A percentile compares a stretch with the other conserved stretches of the same genome.
Conservation (phyloP, 2,888 invertebrate species). For the Nysson spinosus region DNA sequence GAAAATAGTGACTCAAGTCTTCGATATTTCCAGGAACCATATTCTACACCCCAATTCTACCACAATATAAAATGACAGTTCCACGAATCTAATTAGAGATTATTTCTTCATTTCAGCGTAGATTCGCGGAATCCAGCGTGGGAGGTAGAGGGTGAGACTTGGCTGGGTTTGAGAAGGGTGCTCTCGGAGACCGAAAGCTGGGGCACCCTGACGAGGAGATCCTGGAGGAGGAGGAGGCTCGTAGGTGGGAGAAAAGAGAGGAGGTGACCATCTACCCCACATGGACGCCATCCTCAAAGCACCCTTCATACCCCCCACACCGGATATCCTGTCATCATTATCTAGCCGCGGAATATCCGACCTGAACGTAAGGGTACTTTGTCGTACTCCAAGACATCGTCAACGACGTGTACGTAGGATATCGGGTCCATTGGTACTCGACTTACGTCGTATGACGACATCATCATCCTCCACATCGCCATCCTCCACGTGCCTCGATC, state of each 20-base stretch:
- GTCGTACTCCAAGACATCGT: conserved; percentile 28
- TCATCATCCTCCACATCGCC: conserved; percentile 20
- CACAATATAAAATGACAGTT: too few species aligned
- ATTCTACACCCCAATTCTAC: too few species aligned
- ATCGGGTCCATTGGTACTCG: conserved; percentile 32
- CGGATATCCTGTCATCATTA: conserved; percentile 67
- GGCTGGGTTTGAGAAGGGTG: conserved; percentile 47
- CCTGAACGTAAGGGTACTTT: conserved; percentile 56
- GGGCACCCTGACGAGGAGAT: conserved; percentile 62
- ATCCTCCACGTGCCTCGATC: conserved; percentile 51
- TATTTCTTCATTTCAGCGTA: conserved; percentile 55
- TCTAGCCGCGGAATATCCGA: conserved; percentile 68
- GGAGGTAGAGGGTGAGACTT: conserved; percentile 54
- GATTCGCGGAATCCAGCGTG: conserved; percentile 48
- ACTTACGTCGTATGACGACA: conserved; percentile 26
- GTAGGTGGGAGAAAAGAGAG: conserved; percentile 55
- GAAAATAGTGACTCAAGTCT: too few species aligned
- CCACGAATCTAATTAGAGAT: not conserved
- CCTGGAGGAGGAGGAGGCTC: conserved; percentile 59
- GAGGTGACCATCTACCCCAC: conserved; percentile 75
- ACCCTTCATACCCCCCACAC: conserved; percentile 68
- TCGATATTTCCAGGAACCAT: too few species aligned
- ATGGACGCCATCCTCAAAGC: conserved; percentile 74
- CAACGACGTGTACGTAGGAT: conserved; percentile 38
- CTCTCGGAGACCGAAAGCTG: conserved; percentile 62